Evolutionary conservation across 92 coral and sea anemone species (phyloP).

Genomic region (Phenganax marumi): DNA sequence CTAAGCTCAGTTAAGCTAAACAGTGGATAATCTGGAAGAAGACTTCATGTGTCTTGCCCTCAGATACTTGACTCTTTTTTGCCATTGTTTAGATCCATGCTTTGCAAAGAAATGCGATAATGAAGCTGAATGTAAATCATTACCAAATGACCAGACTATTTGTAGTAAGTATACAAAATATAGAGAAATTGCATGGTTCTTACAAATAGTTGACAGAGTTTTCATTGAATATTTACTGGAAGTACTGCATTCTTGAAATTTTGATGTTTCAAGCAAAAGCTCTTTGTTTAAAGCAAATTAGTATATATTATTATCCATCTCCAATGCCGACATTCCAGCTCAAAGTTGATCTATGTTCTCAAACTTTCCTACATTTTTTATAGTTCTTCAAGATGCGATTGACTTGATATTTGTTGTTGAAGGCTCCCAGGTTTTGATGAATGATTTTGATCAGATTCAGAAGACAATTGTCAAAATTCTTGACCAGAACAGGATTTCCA

Average conservation of each 20-base stretch:
- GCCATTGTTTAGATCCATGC: slow-evolving; percentile 23
- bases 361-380: background rate
- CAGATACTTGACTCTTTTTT: too few species aligned
- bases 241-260: background rate
- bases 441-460: slow-evolving; percentile 60
- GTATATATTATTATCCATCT: background rate
- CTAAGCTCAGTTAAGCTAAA: too few species aligned
- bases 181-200: background rate
- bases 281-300: background rate
- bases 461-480: slow-evolving; percentile 60
- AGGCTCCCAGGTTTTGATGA: slow-evolving; percentile 69
- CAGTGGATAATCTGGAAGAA: too few species aligned
- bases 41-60: too few species aligned
- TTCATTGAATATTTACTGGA: background rate
- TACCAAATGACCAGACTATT: slow-evolving; percentile 29
- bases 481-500: slow-evolving; percentile 63
- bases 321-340: too few species aligned
- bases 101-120: slow-evolving; percentile 28
- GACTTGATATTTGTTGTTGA: slow-evolving; percentile 80
- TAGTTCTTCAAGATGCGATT: slow-evolving; percentile 15
- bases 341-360: background rate
- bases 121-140: slow-evolving; percentile 30
- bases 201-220: background rate
- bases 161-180: slow-evolving; percentile 16
- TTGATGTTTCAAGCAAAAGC: background rate